Evolutionary conservation across 2,113 vertebrate species (phyloP).

Genomic region (Ancistrus triradiatus): DNA sequence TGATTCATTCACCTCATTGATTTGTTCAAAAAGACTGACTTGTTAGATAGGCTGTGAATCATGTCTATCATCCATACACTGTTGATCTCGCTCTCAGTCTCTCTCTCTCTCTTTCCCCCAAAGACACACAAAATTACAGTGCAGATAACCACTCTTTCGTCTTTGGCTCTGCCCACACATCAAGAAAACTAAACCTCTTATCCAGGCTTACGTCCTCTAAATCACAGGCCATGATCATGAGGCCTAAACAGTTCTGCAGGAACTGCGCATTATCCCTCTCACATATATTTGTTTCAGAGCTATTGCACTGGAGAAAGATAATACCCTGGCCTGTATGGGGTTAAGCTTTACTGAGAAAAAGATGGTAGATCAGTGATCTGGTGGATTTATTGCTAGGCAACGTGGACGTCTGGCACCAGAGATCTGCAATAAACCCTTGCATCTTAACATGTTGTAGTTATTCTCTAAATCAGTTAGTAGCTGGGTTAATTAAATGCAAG

Average conservation of each 20-base stretch:
- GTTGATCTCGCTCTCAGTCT: no score
- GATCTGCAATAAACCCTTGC: not conserved
- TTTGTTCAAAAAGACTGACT: no score
- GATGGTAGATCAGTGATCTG: not conserved
- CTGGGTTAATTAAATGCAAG: no score
- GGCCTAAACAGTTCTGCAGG: conserved; percentile 17
- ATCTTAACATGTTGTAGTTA: not conserved
- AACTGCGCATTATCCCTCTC: conserved; percentile 6
- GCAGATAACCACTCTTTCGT: conserved; percentile 21
- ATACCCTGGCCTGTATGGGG: not conserved
- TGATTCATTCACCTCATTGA: no score
- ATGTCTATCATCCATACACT: no score
- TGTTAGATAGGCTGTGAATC: no score
- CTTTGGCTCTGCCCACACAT: conserved; percentile 7
- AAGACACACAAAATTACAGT: conserved; percentile 38
- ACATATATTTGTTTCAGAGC: conserved; percentile 4
- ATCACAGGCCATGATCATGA: conserved; percentile 11
- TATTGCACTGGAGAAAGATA: conserved; percentile 1
- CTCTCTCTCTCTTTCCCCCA: no score
- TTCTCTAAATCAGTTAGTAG: no score
- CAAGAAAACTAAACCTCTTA: conserved; percentile 35
- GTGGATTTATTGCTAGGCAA: not conserved
- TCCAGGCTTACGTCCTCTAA: conserved; percentile 29
- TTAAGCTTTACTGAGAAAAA: not conserved
- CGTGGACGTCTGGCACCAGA: no score